phyloP scores from a whole-genome alignment of 2,888 invertebrate genomes.

The Hartigia nigra region DNA sequence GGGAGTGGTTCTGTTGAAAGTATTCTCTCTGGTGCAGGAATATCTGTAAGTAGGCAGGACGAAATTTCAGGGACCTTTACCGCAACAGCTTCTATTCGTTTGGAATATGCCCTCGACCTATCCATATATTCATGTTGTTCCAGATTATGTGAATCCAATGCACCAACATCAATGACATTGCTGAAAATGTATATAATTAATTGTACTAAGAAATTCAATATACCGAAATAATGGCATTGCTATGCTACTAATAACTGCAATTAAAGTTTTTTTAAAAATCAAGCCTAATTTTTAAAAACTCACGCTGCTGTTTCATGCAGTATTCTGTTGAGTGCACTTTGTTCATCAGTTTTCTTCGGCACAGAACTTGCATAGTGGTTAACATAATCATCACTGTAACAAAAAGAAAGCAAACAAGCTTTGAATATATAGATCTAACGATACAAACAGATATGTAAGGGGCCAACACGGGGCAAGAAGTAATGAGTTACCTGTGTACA shows the following conservation, averaged over 20 bases:
- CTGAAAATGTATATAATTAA: slow-evolving; percentile 66
- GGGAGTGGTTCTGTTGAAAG: slow-evolving; percentile 74
- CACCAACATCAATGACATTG: slow-evolving; percentile 94
- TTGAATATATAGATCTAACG: not conserved
- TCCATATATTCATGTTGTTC: slow-evolving; percentile 92
- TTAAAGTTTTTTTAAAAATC: slow-evolving; percentile 11
- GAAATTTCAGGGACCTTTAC: slow-evolving; percentile 65
- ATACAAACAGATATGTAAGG: not conserved
- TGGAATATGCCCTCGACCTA: slow-evolving; percentile 60
- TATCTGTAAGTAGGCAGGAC: slow-evolving; percentile 75
- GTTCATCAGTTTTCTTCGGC: slow-evolving; percentile 88
- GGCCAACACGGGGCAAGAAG: not conserved
- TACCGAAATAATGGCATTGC: not conserved
- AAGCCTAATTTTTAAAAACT: slow-evolving; percentile 56
- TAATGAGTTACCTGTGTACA: slow-evolving; percentile 70
- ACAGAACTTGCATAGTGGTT: slow-evolving; percentile 73
- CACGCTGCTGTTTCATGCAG: slow-evolving; percentile 92
- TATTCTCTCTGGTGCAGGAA: slow-evolving; percentile 79
- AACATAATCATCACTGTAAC: slow-evolving; percentile 74
- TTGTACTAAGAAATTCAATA: not conserved
- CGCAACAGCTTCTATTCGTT: slow-evolving; percentile 63
- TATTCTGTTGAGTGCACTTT: slow-evolving; percentile 89
- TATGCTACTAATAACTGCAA: not conserved
- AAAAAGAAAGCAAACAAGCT: slow-evolving; percentile 24
- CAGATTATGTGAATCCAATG: slow-evolving; percentile 86